Base-by-base conservation (phyloP, 2,797 vertebrate genomes). In the Uromys caudimaculatus region DNA sequence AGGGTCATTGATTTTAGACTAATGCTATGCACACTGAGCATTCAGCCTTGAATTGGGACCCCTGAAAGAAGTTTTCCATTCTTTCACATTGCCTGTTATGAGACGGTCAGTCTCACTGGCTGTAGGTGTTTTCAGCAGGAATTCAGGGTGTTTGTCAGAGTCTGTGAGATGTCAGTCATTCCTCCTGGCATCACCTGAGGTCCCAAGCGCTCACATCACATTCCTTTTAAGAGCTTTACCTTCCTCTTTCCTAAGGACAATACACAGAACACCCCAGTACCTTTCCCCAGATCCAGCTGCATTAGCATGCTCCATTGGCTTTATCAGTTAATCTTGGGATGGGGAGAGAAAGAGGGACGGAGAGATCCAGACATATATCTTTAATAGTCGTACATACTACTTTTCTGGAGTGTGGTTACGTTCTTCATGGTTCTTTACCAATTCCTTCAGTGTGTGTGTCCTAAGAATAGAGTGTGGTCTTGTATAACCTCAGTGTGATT, bases 381-480 rank as follows among this genome's bases (percentile, higher is more conserved):
- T 89, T 32, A 58, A 47, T 58, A 86, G 52, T 90, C n/a, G 73
- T 54, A 24, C 24, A 41, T 69, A 82, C 35, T 93, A 44, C 85
- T 95, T 95, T 84, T 75, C 89, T 95, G 83, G 64, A 79, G 75
- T 47, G 14, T 76, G 78, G 41, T 82, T 92, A 56, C 44, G 88
- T 79, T 81, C 38, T 97, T 94, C 71, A 19, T 95, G 75, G 62
- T 87, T 86, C 47, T 92, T 94, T 76, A 86, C 58, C 81, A n/a
- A 35, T 95, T 79, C 54, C 78, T 86, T 54, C 58, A 50, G 4
- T 56, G 16, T 47, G 24, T 76, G 2, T 54, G 23, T 81, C 78
- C 90, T 95, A 85, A 97, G 78, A 86, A 86, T 38, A 92, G 64
- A 24, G 62, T 41, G 3, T 71, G 87, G 41, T 69, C 54, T 94